These are phyloP conservation scores for Drosophila kambysellisi DNA, from an alignment of 2,888 invertebrate genomes.

Conservation along the genomic window DNA sequence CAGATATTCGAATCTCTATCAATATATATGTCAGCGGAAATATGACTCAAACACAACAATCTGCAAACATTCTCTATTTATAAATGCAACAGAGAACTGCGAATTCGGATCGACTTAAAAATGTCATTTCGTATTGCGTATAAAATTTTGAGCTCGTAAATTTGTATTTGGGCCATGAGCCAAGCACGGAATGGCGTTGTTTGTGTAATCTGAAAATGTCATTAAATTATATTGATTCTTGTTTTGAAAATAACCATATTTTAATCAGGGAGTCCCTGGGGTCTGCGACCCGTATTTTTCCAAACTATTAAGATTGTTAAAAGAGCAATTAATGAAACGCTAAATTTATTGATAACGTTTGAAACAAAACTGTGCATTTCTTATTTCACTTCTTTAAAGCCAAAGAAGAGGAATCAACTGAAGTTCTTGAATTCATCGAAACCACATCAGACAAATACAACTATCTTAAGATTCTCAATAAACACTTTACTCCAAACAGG, in stretches of 20 bases:
- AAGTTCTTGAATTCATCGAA: too few species aligned
- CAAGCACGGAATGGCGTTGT: constrained; percentile 12
- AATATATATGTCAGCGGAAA: constrained; percentile 22
- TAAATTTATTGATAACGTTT: neutral
- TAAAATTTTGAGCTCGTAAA: constrained; percentile 36
- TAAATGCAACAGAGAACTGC: neutral
- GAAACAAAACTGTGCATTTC: neutral
- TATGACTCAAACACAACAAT: constrained; percentile 34
- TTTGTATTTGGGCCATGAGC: constrained; percentile 22
- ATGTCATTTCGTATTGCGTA: constrained; percentile 32
- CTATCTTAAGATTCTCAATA: neutral
- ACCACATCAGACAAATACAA: neutral
- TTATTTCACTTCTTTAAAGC: neutral
- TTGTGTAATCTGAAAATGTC: constrained; percentile 29
- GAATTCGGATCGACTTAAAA: constrained; percentile 16
- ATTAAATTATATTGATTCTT: constrained; percentile 20
- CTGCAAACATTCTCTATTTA: neutral
- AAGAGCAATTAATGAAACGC: neutral
- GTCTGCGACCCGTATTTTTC: neutral
- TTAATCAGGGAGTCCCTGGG: constrained; percentile 3
- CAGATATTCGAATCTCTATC: constrained; percentile 31
- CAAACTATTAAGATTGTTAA: neutral
- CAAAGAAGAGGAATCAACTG: neutral
- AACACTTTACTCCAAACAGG: neutral
- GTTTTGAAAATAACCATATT: neutral